Conservation (phyloP, 2,797 vertebrate species). For the Masticophis lateralis region DNA sequence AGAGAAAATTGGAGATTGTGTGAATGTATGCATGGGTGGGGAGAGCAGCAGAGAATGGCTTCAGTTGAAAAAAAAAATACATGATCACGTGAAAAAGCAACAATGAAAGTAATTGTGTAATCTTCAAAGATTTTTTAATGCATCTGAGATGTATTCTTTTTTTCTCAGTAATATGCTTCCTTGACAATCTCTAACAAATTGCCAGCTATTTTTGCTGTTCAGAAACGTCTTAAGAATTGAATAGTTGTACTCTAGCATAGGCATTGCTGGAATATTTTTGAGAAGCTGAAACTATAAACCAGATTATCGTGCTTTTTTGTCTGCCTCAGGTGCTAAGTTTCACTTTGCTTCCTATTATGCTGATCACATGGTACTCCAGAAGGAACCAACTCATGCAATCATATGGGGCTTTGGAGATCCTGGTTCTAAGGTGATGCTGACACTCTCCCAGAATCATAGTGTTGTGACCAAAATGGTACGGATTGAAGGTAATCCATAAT, state of each 20-base stretch:
- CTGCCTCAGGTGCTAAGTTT: conserved; percentile 61
- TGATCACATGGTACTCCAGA: conserved; percentile 89
- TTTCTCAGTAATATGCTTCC: neutral
- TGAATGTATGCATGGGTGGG: neutral
- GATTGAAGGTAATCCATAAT: conserved; percentile 62
- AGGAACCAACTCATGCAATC: conserved; percentile 77
- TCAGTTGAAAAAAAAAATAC: neutral
- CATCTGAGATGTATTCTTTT: neutral
- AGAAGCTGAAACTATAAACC: neutral
- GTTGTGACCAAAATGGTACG: conserved; percentile 53
- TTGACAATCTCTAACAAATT: neutral
- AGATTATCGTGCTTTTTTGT: neutral
- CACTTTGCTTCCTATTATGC: conserved; percentile 83
- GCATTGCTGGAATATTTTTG: neutral
- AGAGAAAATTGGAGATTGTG: neutral
- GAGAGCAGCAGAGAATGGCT: neutral
- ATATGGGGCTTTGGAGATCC: conserved; percentile 81
- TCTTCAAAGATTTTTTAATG: neutral
- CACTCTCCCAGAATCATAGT: conserved; percentile 44
- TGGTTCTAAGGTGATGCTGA: conserved; percentile 67
- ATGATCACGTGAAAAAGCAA: neutral
- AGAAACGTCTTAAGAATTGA: neutral
- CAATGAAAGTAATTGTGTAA: neutral
- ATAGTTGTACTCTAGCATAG: neutral
- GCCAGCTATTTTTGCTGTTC: neutral